Conservation (phyloP, 92 coral and sea anemone species). For the Phenganax subtilis region DNA sequence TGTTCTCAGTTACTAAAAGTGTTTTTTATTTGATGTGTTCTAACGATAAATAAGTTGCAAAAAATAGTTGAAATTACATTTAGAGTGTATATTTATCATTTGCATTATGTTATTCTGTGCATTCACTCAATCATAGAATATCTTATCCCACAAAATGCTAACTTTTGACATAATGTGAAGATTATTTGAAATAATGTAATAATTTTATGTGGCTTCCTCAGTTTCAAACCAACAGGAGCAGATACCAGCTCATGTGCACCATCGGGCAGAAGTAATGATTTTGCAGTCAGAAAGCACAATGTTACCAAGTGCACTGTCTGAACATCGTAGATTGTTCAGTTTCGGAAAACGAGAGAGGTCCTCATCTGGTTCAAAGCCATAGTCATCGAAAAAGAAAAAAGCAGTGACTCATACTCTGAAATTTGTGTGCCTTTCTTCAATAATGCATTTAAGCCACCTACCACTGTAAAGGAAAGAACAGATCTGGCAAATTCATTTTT, state of each 20-base stretch:
- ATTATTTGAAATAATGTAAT: too few relatives aligned
- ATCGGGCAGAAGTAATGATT: too few relatives aligned
- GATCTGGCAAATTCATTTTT: conserved; percentile 44
- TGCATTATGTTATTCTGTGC: too few relatives aligned
- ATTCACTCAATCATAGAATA: too few relatives aligned
- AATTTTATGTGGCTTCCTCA: too few relatives aligned
- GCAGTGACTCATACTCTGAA: conserved; percentile 46
- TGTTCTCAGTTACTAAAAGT: too few relatives aligned
- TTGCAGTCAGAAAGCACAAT: background rate
- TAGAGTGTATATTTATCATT: too few relatives aligned
- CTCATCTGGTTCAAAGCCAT: background rate
- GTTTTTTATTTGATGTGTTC: too few relatives aligned
- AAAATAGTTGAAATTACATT: too few relatives aligned
- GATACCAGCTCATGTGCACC: background rate
- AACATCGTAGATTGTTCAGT: background rate
- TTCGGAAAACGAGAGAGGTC: background rate
- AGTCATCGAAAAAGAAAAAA: conserved; percentile 7
- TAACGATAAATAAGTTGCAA: too few relatives aligned
- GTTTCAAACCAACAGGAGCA: background rate
- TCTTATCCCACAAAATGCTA: too few relatives aligned
- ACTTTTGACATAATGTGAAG: too few relatives aligned
- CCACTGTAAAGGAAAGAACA: conserved; percentile 49
- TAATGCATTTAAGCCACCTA: conserved; percentile 40
- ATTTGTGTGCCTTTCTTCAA: conserved; percentile 44
- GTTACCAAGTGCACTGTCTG: background rate